These are phyloP conservation scores for Heliconius sara DNA, from an alignment of 2,888 invertebrate genomes.

Conservation along the genomic window DNA sequence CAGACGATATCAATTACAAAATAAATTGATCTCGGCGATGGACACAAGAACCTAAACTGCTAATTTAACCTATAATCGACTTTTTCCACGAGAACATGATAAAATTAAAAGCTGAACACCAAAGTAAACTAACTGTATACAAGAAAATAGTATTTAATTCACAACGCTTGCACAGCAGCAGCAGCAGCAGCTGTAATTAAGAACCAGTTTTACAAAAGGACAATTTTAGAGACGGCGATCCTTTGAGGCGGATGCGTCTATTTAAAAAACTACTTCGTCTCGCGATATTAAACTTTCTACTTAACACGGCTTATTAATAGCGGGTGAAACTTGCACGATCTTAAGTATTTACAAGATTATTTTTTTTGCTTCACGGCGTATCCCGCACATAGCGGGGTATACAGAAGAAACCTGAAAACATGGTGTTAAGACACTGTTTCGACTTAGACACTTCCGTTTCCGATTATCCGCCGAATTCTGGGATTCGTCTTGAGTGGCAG, in stretches of 20 bases:
- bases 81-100: background rate
- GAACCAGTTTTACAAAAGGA: slow-evolving; percentile 23
- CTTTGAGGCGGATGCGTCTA: slow-evolving; percentile 35
- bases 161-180: slow-evolving; percentile 4
- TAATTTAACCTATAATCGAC: background rate
- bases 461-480: too few species aligned
- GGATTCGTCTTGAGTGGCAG: too few species aligned
- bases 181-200: slow-evolving; percentile 25
- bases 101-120: background rate
- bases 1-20: background rate
- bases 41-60: background rate
- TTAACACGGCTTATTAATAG: slow-evolving; percentile 21
- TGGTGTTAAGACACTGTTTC: too few species aligned
- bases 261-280: slow-evolving; percentile 31
- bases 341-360: background rate
- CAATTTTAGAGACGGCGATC: slow-evolving; percentile 35
- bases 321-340: background rate
- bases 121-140: background rate
- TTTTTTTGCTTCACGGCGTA: too few species aligned
- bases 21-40: background rate
- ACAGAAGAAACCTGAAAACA: too few species aligned
- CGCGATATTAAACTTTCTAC: slow-evolving; percentile 25
- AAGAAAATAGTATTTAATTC: slow-evolving; percentile 6
- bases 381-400: too few species aligned
- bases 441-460: too few species aligned